Evolutionary conservation across 2,113 vertebrate genomes (phyloP), one percentile per base, ranked within the genome.

Genomic region (Anoura caudifer): DNA sequence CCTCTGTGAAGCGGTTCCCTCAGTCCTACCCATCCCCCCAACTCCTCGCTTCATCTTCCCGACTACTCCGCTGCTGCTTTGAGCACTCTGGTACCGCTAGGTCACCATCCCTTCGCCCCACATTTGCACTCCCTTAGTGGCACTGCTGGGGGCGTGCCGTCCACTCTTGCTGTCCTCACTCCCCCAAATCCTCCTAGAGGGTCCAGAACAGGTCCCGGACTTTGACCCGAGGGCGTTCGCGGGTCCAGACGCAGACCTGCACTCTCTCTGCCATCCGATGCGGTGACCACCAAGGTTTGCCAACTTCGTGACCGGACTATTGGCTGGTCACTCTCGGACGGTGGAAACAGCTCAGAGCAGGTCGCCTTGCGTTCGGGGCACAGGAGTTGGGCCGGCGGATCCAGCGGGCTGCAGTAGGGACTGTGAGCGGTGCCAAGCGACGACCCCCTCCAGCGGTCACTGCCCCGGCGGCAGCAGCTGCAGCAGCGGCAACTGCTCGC

Each of bases 401-500:
- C 72, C 38, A 3, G 38, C 24, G 0, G 16, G 36, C 28, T 24
- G 70, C 77, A 11, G 24, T 0, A 12, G 70, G 28, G 76, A 36
- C 67, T 5, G 75, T 3, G 22, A 47, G 79, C 31, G 31, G 84
- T 56, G 80, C 87, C 97, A 7, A 36, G 70, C 12, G 45, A 72
- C 88, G 26, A 24, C 54, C 70, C 7, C 50, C 26, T 54, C 59
- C 80, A 28, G 77, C 41, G 59, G 81, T 50, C 84, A 28, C 94
- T 24, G 95, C 24, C 90, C 88, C 1, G 5, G 93, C 7, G 7
- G 82, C 91, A 59, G 97, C 97, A 96, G 97, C 97, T 96, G 96
- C 97, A 7, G 77, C 56, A 26, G 86, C 89, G 31, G 97, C 97
- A 93, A 98, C 95, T 97, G 97, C 93, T 79, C 1, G 86, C 95